phyloP scores from a whole-genome alignment of 2,797 vertebrate species.

The Eulemur coronatus region DNA sequence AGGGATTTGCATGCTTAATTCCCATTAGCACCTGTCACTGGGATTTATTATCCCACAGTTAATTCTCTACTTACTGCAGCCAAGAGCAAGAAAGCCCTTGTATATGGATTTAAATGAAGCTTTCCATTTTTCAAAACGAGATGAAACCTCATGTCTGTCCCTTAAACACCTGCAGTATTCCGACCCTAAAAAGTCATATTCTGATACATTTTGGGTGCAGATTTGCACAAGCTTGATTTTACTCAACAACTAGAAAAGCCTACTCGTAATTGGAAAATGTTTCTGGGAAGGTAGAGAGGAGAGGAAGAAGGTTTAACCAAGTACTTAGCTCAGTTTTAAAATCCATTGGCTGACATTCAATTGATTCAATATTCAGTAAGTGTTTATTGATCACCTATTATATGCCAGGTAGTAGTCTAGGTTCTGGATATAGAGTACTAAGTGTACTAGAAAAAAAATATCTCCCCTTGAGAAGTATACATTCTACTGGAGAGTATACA shows the following conservation, averaged over 20 bases:
- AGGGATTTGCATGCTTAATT: slow-evolving; percentile 80
- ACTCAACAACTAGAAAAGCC: neutral
- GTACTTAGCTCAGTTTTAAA: slow-evolving; percentile 12
- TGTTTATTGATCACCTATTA: slow-evolving; percentile 33
- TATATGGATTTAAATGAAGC: slow-evolving; percentile 63
- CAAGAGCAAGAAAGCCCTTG: slow-evolving; percentile 72
- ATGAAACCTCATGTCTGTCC: slow-evolving; percentile 48
- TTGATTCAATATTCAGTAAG: slow-evolving; percentile 9
- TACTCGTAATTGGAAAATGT: neutral
- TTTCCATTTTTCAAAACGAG: slow-evolving; percentile 65
- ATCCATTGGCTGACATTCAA: neutral
- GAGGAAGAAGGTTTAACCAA: neutral
- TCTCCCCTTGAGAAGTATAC: neutral
- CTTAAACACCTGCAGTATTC: slow-evolving; percentile 57
- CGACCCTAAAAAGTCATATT: slow-evolving; percentile 44
- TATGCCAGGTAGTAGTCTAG: neutral
- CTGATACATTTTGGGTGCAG: slow-evolving; percentile 19
- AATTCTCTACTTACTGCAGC: slow-evolving; percentile 73
- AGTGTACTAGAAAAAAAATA: neutral
- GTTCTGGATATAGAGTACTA: neutral
- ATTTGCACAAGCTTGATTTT: slow-evolving; percentile 23
- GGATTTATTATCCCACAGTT: slow-evolving; percentile 79
- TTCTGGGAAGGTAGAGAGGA: neutral
- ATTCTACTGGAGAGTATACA: neutral
- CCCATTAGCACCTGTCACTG: slow-evolving; percentile 81